Evolutionary conservation across 2,797 vertebrate genomes (phyloP).

Genomic region (Percopsis omiscomaycus): DNA sequence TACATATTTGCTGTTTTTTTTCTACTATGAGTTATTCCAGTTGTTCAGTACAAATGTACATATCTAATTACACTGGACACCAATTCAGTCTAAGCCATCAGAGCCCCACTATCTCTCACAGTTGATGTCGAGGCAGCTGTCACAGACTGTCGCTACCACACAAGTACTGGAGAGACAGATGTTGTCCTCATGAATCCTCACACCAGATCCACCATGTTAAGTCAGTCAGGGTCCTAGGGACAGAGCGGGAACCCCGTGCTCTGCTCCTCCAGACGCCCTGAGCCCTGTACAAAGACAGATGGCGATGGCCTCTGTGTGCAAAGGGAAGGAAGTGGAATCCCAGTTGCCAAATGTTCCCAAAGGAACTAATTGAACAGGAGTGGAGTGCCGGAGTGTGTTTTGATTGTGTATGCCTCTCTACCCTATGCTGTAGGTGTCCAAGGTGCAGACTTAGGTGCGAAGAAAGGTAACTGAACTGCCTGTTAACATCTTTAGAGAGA

Average conservation of each 20-base stretch:
- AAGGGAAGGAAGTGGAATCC: slow-evolving; percentile 20
- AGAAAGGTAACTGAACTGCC: slow-evolving; percentile 56
- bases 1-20: no score
- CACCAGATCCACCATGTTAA: slow-evolving; percentile 38
- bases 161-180: slow-evolving; percentile 30
- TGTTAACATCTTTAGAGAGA: background rate
- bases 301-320: slow-evolving; percentile 62
- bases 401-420: slow-evolving; percentile 44
- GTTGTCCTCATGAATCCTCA: slow-evolving; percentile 30
- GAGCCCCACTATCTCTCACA: background rate
- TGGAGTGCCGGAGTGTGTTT: slow-evolving; percentile 18
- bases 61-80: no score
- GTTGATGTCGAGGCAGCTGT: background rate
- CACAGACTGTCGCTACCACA: background rate
- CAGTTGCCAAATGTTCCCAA: slow-evolving; percentile 35
- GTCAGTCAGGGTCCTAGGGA: slow-evolving; percentile 42
- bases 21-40: no score
- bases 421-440: slow-evolving; percentile 55
- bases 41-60: no score
- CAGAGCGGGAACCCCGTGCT: slow-evolving; percentile 34
- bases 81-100: background rate
- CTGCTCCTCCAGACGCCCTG: slow-evolving; percentile 38
- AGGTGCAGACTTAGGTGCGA: slow-evolving; percentile 56
- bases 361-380: slow-evolving; percentile 19
- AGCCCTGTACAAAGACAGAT: slow-evolving; percentile 52